Evolutionary conservation across 2,797 vertebrate genomes (phyloP).

Genomic region (Sparidentex hasta): DNA sequence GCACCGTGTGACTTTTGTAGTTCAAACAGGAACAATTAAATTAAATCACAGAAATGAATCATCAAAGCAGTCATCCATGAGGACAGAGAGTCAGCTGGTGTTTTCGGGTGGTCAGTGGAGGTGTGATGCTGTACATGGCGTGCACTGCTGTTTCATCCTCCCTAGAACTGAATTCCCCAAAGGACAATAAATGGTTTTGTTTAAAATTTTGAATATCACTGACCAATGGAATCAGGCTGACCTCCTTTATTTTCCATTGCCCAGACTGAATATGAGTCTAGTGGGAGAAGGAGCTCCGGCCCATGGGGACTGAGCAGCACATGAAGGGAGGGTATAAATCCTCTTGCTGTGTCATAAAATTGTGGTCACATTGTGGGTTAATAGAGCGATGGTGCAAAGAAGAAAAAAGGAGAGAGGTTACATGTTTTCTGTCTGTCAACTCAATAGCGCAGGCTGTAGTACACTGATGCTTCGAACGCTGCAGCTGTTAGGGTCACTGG

Average conservation of each 20-base stretch:
- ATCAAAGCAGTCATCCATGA: background rate
- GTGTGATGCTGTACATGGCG: background rate
- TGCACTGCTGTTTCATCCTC: background rate
- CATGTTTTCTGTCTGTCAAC: constrained; percentile 13
- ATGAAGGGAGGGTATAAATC: constrained; percentile 31
- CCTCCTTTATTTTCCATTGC: constrained; percentile 41
- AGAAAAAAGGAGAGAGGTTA: constrained; percentile 1
- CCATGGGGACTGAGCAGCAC: constrained; percentile 23
- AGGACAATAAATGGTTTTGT: constrained; percentile 18
- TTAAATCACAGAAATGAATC: background rate
- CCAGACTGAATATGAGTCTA: constrained; percentile 28
- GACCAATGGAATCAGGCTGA: constrained; percentile 24
- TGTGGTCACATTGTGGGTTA: constrained; percentile 31
- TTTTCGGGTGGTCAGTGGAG: background rate
- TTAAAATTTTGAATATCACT: constrained; percentile 27
- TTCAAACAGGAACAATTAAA: too few species aligned
- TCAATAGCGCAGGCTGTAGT: background rate
- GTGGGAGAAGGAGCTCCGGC: constrained; percentile 9
- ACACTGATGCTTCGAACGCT: constrained; percentile 13
- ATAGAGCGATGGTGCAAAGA: constrained; percentile 24
- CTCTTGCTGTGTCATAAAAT: constrained; percentile 47
- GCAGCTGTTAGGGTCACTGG: background rate
- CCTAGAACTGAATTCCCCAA: constrained; percentile 9
- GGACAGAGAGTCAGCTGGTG: background rate
- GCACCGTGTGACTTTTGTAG: too few species aligned